Conservation (phyloP, 2,888 invertebrate genomes). For the Nineta flava region DNA sequence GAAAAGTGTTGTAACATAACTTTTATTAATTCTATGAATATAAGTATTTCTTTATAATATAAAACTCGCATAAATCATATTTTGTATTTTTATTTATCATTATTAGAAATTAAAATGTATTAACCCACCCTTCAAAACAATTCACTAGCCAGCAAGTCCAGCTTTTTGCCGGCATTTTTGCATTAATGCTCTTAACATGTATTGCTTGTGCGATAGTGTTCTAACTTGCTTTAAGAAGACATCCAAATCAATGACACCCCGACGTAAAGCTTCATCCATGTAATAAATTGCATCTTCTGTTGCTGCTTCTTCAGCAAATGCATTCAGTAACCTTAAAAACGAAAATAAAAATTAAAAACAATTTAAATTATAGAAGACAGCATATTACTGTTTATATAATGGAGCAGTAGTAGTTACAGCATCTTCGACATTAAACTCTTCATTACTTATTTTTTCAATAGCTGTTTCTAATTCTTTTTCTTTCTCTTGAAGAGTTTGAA, state of each 20-base stretch:
- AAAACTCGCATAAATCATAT: not conserved
- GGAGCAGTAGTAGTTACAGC: constrained; percentile 95
- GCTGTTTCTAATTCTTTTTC: constrained; percentile 72
- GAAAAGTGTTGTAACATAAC: not conserved
- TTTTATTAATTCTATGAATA: not conserved
- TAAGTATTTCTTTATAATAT: constrained; percentile 1
- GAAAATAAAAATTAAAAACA: not conserved
- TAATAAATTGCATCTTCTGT: constrained; percentile 97
- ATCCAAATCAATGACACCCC: constrained; percentile 87
- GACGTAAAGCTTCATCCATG: constrained; percentile 85
- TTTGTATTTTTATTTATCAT: not conserved
- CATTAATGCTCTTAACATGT: constrained; percentile 88
- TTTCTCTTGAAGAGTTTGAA: constrained; percentile 68
- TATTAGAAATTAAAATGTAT: not conserved
- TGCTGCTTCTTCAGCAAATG: constrained; percentile 95
- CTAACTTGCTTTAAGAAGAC: constrained; percentile 94
- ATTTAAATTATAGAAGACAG: not conserved
- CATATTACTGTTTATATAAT: constrained; percentile 75
- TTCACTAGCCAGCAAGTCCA: constrained; percentile 52
- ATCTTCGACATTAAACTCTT: constrained; percentile 80
- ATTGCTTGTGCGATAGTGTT: constrained; percentile 86
- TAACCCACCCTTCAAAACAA: not conserved
- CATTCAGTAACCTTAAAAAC: constrained; percentile 59
- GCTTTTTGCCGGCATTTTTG: constrained; percentile 94
- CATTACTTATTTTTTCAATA: constrained; percentile 56